Evolutionary conservation across 2,797 vertebrate species (phyloP).

Genomic region (Geotrypetes seraphini): DNA sequence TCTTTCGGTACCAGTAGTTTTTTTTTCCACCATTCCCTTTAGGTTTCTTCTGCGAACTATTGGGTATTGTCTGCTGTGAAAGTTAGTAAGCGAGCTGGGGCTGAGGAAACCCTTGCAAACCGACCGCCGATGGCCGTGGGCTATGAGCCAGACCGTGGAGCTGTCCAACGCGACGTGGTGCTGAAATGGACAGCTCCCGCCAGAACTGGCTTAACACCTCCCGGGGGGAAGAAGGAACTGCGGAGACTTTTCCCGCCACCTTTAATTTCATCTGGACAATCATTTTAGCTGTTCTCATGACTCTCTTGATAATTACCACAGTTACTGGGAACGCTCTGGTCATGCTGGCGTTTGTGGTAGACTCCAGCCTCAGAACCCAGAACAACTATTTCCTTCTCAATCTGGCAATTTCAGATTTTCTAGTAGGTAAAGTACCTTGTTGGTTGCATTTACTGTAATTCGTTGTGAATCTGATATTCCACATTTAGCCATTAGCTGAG

Average conservation of each 20-base stretch:
- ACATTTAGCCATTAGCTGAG: too few species aligned
- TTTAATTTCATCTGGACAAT: conserved; percentile 43
- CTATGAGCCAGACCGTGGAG: neutral
- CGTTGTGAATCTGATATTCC: too few species aligned
- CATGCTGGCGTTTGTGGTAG: conserved; percentile 59
- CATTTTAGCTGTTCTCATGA: conserved; percentile 49
- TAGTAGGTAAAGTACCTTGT: conserved; percentile 61
- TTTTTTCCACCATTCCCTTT: neutral
- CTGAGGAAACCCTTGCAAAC: neutral
- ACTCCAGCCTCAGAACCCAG: conserved; percentile 59
- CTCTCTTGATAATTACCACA: conserved; percentile 50
- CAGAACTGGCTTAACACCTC: conserved; percentile 37
- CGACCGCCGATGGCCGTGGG: too few species aligned
- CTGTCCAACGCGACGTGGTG: neutral
- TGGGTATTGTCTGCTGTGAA: neutral
- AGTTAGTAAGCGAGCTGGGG: neutral
- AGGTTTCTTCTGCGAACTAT: neutral
- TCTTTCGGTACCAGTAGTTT: too few species aligned
- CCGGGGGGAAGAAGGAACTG: conserved; percentile 7
- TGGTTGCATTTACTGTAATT: too few species aligned
- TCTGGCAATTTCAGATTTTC: conserved; percentile 61
- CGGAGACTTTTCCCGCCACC: conserved; percentile 12
- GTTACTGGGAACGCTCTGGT: conserved; percentile 60
- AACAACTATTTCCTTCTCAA: conserved; percentile 66
- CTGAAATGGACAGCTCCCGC: conserved; percentile 34